phyloP scores from a whole-genome alignment of 2,113 vertebrate species.

The Aegypius monachus region DNA sequence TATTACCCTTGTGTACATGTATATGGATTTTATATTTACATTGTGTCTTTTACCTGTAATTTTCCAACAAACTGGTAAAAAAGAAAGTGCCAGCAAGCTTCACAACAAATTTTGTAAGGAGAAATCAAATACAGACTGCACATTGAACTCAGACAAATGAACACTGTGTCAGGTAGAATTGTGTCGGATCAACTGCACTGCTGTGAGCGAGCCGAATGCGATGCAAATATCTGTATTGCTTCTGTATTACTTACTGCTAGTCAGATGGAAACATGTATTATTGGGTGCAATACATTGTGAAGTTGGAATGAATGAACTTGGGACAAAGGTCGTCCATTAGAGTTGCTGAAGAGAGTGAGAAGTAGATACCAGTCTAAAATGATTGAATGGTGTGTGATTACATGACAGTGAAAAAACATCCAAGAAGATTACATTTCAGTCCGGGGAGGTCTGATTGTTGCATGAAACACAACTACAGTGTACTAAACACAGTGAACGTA shows the following conservation, averaged over 20 bases:
- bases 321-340: constrained; percentile 3
- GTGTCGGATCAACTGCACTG: not conserved
- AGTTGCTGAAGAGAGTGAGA: not conserved
- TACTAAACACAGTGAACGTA: not conserved
- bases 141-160: not conserved
- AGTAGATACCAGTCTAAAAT: not conserved
- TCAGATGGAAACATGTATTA: not conserved
- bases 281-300: fast-evolving
- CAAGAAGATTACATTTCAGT: not conserved
- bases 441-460: not conserved
- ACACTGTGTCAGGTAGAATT: not conserved
- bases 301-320: not conserved
- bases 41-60: not conserved
- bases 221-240: not conserved
- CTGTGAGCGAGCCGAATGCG: not conserved
- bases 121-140: not conserved
- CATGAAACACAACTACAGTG: not conserved
- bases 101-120: not conserved
- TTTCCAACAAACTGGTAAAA: not conserved
- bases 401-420: not conserved
- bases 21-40: not conserved
- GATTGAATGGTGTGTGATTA: constrained; percentile 37
- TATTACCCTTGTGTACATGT: not conserved
- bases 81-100: not conserved
- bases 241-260: not conserved